Conservation (phyloP, 2,888 invertebrate species). For the Dorcus parallelipipedus region DNA sequence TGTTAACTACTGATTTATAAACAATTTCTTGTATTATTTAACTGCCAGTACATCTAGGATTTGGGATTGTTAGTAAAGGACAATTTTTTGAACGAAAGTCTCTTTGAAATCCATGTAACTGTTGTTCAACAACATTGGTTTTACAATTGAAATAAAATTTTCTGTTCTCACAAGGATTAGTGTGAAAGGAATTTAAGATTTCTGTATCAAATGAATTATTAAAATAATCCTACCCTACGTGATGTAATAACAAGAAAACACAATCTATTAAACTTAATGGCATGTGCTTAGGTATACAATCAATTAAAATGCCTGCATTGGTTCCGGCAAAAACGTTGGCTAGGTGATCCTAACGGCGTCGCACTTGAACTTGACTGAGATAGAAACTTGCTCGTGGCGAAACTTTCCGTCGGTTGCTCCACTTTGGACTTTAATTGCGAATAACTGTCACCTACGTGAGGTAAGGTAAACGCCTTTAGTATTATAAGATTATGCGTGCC, state of each 20-base stretch:
- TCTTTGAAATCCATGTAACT: too few species aligned
- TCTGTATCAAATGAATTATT: too few species aligned
- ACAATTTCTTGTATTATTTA: too few species aligned
- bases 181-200: too few species aligned
- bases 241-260: not conserved
- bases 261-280: not conserved
- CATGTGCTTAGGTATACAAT: not conserved
- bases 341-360: not conserved
- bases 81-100: too few species aligned
- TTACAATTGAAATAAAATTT: too few species aligned
- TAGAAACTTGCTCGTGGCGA: not conserved
- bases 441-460: slow-evolving; percentile 15
- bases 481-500: slow-evolving; percentile 14
- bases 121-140: too few species aligned
- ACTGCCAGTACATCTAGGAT: too few species aligned
- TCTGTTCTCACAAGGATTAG: too few species aligned
- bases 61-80: too few species aligned
- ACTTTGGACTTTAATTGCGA: slow-evolving; percentile 7
- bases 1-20: too few species aligned
- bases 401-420: not conserved
- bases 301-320: not conserved
- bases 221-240: too few species aligned
- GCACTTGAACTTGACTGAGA: not conserved
- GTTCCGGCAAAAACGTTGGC: not conserved
- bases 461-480: slow-evolving; percentile 12